Evolutionary conservation across 2,113 vertebrate genomes (phyloP).

Genomic region (Pseudonaja textilis): DNA sequence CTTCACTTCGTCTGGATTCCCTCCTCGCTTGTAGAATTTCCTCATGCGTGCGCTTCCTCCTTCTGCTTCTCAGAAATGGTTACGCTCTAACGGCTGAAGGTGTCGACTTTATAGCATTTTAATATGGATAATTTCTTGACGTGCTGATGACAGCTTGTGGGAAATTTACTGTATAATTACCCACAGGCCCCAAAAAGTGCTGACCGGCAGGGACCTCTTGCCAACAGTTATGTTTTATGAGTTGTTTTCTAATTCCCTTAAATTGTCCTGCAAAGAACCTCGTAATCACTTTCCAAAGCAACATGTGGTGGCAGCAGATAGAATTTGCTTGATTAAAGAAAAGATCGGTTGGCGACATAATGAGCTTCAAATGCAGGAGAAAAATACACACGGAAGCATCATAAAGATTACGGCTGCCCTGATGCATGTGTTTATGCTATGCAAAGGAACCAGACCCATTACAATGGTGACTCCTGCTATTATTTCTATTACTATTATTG

Average conservation of each 20-base stretch:
- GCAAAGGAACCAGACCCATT: background rate
- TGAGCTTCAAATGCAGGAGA: background rate
- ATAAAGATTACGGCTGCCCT: background rate
- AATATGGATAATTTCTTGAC: constrained; percentile 5
- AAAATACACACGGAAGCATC: background rate
- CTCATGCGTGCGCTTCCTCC: background rate
- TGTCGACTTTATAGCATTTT: background rate
- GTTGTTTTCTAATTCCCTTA: constrained; percentile 38
- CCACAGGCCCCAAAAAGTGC: background rate
- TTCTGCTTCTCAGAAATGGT: background rate
- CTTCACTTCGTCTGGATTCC: background rate
- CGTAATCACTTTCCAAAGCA: constrained; percentile 23
- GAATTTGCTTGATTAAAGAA: background rate
- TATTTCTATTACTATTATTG: background rate
- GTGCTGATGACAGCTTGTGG: constrained; percentile 10
- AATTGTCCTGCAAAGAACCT: constrained; percentile 33
- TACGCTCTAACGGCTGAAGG: background rate
- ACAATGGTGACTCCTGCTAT: background rate
- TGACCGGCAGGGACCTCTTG: constrained; percentile 31
- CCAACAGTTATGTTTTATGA: constrained; percentile 7
- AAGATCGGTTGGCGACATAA: background rate
- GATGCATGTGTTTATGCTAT: background rate
- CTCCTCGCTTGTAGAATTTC: background rate
- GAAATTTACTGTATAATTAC: constrained; percentile 24
- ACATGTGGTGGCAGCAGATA: background rate